Evolutionary conservation across 2,113 vertebrate genomes (phyloP), one percentile per base, ranked within the genome.

Genomic region (Shinisaurus crocodilurus): DNA sequence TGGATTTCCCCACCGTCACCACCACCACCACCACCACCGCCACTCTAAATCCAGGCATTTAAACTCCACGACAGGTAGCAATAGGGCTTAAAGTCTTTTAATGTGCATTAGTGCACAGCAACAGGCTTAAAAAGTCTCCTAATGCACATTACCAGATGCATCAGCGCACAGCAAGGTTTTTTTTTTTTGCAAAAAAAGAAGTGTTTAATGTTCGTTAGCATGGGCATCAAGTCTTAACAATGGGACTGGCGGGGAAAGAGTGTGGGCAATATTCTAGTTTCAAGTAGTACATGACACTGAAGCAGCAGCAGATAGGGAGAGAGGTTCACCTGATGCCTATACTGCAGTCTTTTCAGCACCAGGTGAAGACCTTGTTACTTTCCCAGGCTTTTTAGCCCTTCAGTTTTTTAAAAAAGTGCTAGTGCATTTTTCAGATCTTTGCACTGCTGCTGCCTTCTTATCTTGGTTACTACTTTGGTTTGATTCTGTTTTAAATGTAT

Each of bases 31-130:
- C n/a, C n/a, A n/a, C n/a, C n/a, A n/a, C n/a, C n/a, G n/a, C 29
- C 50, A 1, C 70, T 34, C 18, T 43, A 79, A 88, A 80, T 72
- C 77, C 9, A 57, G n/a, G 65, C 48, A 50, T 50, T 88, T 88
- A 37, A 54, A 48, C 87, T 37, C 63, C 57, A 29, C 23, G 16
- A 32, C 20, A 7, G 9, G 69, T 27, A 57, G 48, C 45, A 40
- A 10, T n/a, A 12, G 77, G 23, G n/a, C n/a, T 88, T 29, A 70
- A 88, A 81, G 12, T 70, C 48, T 88, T 70, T 88, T 70, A 82
- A 45, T 70, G 63, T 69, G 23, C 57, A 37, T 85, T 40, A 45
- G 72, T 25, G 70, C 32, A 45, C 80, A 75, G 63, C 10, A 20
- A 27, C 32, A 65, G 81, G 81, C 69, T 89, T 48, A 63, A 32